Conservation (phyloP, 2,113 vertebrate species). For the Narcine bancroftii region DNA sequence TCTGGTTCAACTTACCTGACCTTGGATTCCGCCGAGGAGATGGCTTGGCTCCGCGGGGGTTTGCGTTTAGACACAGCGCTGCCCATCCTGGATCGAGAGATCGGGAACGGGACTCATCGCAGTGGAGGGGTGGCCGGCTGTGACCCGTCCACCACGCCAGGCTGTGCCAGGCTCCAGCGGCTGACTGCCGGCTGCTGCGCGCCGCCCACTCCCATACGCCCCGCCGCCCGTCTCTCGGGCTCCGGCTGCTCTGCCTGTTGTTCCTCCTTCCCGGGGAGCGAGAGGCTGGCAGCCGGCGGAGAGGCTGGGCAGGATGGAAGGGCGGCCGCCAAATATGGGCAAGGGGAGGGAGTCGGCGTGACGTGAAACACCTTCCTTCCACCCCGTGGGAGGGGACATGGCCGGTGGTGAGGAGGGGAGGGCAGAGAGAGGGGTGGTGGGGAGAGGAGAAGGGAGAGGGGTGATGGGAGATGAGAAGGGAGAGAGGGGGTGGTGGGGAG, state of each 20-base stretch:
- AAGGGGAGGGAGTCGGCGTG: not conserved
- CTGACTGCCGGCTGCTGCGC: not conserved
- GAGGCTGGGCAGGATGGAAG: conserved; percentile 9
- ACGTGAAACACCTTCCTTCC: conserved; percentile 19
- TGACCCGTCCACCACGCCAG: not conserved
- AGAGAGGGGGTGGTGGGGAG: too few relatives aligned
- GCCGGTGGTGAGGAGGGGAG: too few relatives aligned
- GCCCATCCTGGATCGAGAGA: conserved; percentile 70
- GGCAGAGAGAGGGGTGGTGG: not conserved
- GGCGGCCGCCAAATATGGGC: conserved; percentile 42
- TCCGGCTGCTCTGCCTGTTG: not conserved
- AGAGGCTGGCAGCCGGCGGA: conserved; percentile 13
- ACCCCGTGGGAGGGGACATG: not conserved
- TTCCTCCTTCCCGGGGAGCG: conserved; percentile 33
- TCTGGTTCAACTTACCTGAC: conserved; percentile 70
- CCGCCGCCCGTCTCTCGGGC: conserved; percentile 37
- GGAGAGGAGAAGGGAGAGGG: too few relatives aligned
- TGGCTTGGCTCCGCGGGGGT: conserved; percentile 79
- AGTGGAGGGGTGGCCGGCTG: conserved; percentile 18
- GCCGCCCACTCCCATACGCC: conserved; percentile 41
- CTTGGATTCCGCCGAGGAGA: conserved; percentile 88
- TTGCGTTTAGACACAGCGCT: conserved; percentile 86
- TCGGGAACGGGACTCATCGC: not conserved
- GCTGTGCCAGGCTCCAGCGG: conserved; percentile 3
- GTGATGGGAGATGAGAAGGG: too few relatives aligned